A percentile compares a stretch with the other conserved stretches of the same genome.
These are phyloP conservation scores for Elgaria multicarinata DNA, from an alignment of 2,113 vertebrate genomes.

Conservation along the genomic window DNA sequence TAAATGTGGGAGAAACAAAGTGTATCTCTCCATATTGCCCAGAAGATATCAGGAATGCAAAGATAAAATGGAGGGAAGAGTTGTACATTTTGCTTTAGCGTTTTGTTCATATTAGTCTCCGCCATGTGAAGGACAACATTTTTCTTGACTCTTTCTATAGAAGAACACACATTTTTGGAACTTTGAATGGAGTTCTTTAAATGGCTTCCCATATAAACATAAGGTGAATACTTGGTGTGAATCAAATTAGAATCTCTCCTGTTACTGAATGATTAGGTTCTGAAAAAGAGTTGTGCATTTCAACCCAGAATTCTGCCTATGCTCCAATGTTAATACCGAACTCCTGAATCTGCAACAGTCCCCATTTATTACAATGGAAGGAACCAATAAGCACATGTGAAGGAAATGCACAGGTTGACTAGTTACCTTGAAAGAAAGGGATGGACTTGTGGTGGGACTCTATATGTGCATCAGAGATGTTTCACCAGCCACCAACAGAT, in stretches of 20 bases:
- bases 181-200: neutral
- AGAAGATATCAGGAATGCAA: neutral
- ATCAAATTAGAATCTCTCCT: neutral
- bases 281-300: constrained; percentile 24
- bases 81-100: constrained; percentile 22
- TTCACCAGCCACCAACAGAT: neutral
- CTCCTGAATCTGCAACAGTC: neutral
- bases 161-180: neutral
- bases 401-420: neutral
- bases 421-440: neutral
- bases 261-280: constrained; percentile 22
- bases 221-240: neutral
- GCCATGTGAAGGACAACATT: neutral
- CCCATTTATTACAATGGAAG: neutral
- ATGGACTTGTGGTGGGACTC: no score
- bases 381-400: neutral
- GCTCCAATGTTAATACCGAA: neutral
- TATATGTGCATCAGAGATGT: neutral
- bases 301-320: neutral
- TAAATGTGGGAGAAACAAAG: neutral
- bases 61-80: constrained; percentile 12
- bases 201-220: neutral
- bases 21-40: neutral
- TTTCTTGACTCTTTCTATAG: neutral
- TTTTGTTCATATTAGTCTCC: neutral